Conservation (phyloP, 1,140 invertebrate species). For the Bemisia tabaci region DNA sequence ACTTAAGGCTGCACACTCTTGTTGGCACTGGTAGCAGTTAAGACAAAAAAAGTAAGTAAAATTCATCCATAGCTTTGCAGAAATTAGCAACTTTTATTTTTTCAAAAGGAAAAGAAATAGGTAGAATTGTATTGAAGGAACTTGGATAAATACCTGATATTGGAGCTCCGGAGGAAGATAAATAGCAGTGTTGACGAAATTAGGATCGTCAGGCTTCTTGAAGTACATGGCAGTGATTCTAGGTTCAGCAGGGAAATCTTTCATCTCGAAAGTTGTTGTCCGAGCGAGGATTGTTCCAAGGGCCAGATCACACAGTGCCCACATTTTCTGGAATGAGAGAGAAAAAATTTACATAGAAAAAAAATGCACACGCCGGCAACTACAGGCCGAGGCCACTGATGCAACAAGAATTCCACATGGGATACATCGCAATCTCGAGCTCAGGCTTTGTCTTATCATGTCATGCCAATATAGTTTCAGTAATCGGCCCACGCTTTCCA, state of each 20-base stretch:
- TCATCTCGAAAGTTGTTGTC: conserved; percentile 74
- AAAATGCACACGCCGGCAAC: background rate
- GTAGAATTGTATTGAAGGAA: too few relatives aligned
- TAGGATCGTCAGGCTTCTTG: conserved; percentile 48
- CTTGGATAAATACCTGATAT: conserved; percentile 18
- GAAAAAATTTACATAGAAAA: conserved; percentile 17
- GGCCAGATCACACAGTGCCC: conserved; percentile 88
- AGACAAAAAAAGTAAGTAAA: too few relatives aligned
- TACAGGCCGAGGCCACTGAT: background rate
- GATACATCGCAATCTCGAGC: background rate
- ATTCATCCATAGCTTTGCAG: too few relatives aligned
- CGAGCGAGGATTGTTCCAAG: conserved; percentile 76
- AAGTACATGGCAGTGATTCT: conserved; percentile 78
- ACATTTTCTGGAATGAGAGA: conserved; percentile 65
- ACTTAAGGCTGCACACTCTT: too few relatives aligned
- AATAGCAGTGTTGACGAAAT: conserved; percentile 46
- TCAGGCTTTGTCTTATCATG: background rate
- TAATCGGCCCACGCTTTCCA: too few relatives aligned
- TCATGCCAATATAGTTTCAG: too few relatives aligned
- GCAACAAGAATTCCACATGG: background rate
- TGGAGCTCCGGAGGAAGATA: conserved; percentile 37
- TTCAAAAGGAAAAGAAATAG: too few relatives aligned
- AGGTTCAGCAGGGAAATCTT: conserved; percentile 72
- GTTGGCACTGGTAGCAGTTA: too few relatives aligned
- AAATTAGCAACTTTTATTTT: too few relatives aligned